phyloP scores from a whole-genome alignment of 2,888 invertebrate genomes.

The Nowickia ferox region DNA sequence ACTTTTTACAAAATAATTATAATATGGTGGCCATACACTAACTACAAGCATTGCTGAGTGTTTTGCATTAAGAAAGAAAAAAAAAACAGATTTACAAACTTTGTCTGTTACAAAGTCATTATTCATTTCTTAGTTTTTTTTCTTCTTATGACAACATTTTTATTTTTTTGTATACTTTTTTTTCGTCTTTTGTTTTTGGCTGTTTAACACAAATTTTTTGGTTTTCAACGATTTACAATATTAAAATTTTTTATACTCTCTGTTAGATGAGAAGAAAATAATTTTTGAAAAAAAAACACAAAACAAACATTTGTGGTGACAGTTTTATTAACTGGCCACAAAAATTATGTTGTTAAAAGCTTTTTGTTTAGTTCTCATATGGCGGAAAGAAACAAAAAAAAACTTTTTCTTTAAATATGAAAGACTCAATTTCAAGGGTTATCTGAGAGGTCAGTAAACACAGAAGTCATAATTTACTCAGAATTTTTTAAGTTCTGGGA shows the following conservation, averaged over 20 bases:
- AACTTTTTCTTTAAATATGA: conserved; percentile 33
- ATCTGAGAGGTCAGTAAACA: conserved; percentile 38
- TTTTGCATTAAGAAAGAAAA: conserved; percentile 8
- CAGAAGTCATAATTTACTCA: background rate
- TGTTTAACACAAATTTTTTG: conserved; percentile 50
- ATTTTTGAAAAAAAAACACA: background rate
- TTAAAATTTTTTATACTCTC: conserved; percentile 36
- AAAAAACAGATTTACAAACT: conserved; percentile 68
- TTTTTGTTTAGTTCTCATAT: conserved; percentile 33
- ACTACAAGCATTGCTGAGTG: conserved; percentile 10
- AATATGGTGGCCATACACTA: conserved; percentile 17
- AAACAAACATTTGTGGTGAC: conserved; percentile 64
- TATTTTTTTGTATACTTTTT: background rate
- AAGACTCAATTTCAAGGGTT: conserved; percentile 50
- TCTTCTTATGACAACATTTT: conserved; percentile 56
- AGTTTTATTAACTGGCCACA: conserved; percentile 71
- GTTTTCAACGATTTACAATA: conserved; percentile 50
- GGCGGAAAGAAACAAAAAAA: background rate
- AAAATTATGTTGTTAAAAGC: conserved; percentile 65
- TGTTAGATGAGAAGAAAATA: conserved; percentile 7
- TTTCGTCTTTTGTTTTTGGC: background rate
- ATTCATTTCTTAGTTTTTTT: conserved; percentile 55
- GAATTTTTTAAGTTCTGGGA: background rate
- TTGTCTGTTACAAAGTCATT: conserved; percentile 69
- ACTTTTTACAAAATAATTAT: conserved; percentile 54